Conservation (phyloP, 1,140 invertebrate species). For the Bicyclus anynana region DNA sequence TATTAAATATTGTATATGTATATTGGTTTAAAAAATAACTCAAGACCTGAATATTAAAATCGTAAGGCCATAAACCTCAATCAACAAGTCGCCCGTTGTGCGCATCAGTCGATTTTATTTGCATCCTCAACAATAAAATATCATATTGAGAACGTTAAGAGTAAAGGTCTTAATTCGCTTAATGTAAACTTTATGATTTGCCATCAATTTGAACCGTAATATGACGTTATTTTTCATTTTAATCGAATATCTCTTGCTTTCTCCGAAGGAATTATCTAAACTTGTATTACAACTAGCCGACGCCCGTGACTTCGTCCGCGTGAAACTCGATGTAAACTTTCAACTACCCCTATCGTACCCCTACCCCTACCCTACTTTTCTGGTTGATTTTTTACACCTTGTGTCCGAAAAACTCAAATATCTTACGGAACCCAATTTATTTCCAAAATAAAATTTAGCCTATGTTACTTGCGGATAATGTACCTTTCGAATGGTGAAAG, state of each 20-base stretch:
- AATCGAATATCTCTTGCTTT: constrained; percentile 20
- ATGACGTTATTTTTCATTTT: constrained; percentile 8
- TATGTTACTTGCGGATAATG: too few species aligned
- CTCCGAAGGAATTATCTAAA: constrained; percentile 48
- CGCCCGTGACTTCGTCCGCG: too few species aligned
- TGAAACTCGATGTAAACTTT: too few species aligned
- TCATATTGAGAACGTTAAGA: constrained; percentile 8
- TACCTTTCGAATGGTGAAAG: too few species aligned
- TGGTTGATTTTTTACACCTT: too few species aligned
- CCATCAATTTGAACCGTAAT: constrained; percentile 9
- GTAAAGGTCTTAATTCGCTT: constrained; percentile 15
- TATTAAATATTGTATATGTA: too few species aligned
- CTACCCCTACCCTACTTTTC: too few species aligned
- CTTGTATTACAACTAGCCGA: too few species aligned
- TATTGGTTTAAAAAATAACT: constrained; percentile 6
- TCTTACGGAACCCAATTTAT: too few species aligned
- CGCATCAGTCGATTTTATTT: constrained; percentile 1
- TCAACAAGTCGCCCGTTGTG: constrained; percentile 7
- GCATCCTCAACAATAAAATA: constrained; percentile 14
- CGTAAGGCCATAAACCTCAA: constrained; percentile 5
- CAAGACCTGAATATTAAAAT: constrained; percentile 9
- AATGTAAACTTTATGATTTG: constrained; percentile 12
- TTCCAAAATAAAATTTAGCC: too few species aligned
- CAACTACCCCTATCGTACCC: too few species aligned
- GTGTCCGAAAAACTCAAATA: too few species aligned